phyloP scores from a whole-genome alignment of 2,888 invertebrate genomes.

The Nectonema munidae region DNA sequence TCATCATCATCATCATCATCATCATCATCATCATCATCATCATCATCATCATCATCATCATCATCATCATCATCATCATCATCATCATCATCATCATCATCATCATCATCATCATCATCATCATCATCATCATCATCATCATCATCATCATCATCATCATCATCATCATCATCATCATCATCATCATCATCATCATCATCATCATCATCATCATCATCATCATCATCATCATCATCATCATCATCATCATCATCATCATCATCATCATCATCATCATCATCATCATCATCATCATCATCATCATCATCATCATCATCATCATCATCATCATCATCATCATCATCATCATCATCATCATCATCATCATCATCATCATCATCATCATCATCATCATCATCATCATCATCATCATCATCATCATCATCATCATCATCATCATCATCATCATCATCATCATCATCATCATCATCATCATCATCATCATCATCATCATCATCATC shows the following conservation, averaged over 20 bases:
- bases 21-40: conserved; percentile 2
- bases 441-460: neutral
- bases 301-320: neutral
- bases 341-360: conserved; percentile 1
- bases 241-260: conserved; percentile 5
- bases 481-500: conserved; percentile 5
- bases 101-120: neutral
- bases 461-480: neutral
- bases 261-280: conserved; percentile 5
- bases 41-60: conserved; percentile 1
- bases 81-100: neutral
- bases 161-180: conserved; percentile 5
- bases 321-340: neutral
- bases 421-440: conserved; percentile 5
- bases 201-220: conserved; percentile 5
- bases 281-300: neutral
- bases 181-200: conserved; percentile 5
- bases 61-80: no score
- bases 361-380: conserved; percentile 5
- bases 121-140: conserved; percentile 1
- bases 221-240: conserved; percentile 5
- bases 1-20: conserved; percentile 2
- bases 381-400: conserved; percentile 5
- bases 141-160: no score
- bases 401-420: conserved; percentile 5